phyloP scores from a whole-genome alignment of 2,888 invertebrate species.

The Gari tellinella region DNA sequence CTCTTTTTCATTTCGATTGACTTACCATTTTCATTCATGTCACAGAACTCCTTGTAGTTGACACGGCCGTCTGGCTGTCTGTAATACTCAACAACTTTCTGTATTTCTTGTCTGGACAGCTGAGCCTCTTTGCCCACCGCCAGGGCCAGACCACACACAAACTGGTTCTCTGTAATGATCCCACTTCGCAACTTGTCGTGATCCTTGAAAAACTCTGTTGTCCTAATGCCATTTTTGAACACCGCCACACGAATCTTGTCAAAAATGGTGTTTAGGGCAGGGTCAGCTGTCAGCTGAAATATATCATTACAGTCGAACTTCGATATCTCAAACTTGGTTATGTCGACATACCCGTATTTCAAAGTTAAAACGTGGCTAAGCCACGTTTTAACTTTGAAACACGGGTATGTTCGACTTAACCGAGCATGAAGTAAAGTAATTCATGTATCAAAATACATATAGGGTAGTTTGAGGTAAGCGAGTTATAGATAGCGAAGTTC shows the following conservation, averaged over 20 bases:
- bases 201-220: constrained; percentile 84
- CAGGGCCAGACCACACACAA: constrained; percentile 82
- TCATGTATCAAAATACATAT: too few species aligned
- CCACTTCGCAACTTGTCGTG: constrained; percentile 83
- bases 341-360: too few species aligned
- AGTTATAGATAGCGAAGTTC: too few species aligned
- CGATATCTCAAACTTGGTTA: too few species aligned
- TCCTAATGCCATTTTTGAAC: constrained; percentile 83
- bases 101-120: constrained; percentile 81
- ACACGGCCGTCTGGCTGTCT: constrained; percentile 81
- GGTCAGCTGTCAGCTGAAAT: constrained; percentile 74
- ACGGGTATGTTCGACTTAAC: too few species aligned
- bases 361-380: too few species aligned
- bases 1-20: too few species aligned
- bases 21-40: constrained; percentile 83
- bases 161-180: constrained; percentile 84
- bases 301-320: background rate
- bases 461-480: too few species aligned
- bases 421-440: too few species aligned
- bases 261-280: constrained; percentile 82
- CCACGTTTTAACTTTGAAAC: too few species aligned
- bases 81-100: constrained; percentile 83
- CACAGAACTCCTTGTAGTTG: constrained; percentile 83
- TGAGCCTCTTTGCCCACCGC: constrained; percentile 84
- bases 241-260: constrained; percentile 82